These are phyloP conservation scores for Seira ritae DNA, from an alignment of 2,888 invertebrate species.

Conservation along the genomic window DNA sequence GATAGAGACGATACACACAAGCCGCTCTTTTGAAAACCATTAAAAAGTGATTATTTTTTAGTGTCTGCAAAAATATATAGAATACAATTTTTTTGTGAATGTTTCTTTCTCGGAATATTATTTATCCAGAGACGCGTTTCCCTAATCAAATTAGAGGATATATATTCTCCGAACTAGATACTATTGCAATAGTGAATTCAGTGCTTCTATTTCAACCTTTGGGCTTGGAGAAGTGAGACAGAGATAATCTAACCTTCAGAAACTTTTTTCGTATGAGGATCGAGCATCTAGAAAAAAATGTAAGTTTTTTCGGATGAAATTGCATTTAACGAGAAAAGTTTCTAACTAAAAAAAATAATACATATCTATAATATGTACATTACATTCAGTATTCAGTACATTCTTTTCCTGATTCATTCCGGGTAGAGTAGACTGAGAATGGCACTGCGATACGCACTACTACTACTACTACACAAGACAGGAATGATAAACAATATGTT, in stretches of 20 bases:
- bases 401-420: neutral
- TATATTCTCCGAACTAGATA: too few relatives aligned
- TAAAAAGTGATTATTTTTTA: too few relatives aligned
- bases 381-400: too few relatives aligned
- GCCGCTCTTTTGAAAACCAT: too few relatives aligned
- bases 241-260: neutral
- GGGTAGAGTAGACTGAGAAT: neutral
- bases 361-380: neutral
- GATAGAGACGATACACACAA: too few relatives aligned
- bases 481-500: conserved; percentile 14
- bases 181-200: too few relatives aligned
- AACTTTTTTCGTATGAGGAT: neutral
- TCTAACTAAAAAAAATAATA: neutral
- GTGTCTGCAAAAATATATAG: too few relatives aligned
- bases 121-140: too few relatives aligned
- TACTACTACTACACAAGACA: too few relatives aligned
- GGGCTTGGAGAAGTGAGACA: neutral
- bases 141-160: too few relatives aligned
- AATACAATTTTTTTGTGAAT: too few relatives aligned
- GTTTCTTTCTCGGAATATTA: too few relatives aligned
- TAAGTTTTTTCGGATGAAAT: neutral
- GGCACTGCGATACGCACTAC: neutral
- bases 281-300: neutral
- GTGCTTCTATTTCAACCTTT: neutral
- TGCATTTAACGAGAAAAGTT: conserved; percentile 9